phyloP scores from a whole-genome alignment of 2,113 vertebrate genomes.

The Microtus ochrogaster region DNA sequence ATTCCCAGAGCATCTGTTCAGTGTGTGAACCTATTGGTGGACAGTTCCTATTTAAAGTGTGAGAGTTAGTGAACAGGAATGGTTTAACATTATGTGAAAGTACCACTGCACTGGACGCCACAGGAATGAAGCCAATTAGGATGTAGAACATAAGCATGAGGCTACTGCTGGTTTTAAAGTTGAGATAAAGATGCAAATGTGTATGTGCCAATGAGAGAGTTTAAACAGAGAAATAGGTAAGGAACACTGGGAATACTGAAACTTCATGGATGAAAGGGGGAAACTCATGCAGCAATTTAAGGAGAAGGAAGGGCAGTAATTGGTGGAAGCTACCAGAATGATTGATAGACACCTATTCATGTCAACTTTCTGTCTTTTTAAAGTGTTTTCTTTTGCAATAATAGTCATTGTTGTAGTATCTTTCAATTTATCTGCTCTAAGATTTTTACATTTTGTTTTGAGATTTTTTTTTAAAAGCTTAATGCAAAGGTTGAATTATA shows the following conservation, averaged over 20 bases:
- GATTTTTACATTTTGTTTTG: not conserved
- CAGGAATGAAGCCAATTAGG: not conserved
- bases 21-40: not conserved
- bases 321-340: not conserved
- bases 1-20: not conserved
- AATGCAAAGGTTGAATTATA: not conserved
- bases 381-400: not conserved
- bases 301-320: fast-evolving
- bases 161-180: not conserved
- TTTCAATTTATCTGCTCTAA: not conserved
- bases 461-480: not conserved
- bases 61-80: not conserved
- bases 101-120: not conserved
- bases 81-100: not conserved
- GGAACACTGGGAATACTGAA: not conserved
- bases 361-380: not conserved
- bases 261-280: not conserved
- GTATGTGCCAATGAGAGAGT: not conserved
- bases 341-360: not conserved
- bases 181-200: not conserved
- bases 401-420: not conserved
- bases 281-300: not conserved
- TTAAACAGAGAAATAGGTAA: not conserved
- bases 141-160: not conserved
- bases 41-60: not conserved